Evolutionary conservation across 2,888 invertebrate genomes (phyloP), one percentile per base, ranked within the genome.

Genomic region (Lydus trimaculatus): DNA sequence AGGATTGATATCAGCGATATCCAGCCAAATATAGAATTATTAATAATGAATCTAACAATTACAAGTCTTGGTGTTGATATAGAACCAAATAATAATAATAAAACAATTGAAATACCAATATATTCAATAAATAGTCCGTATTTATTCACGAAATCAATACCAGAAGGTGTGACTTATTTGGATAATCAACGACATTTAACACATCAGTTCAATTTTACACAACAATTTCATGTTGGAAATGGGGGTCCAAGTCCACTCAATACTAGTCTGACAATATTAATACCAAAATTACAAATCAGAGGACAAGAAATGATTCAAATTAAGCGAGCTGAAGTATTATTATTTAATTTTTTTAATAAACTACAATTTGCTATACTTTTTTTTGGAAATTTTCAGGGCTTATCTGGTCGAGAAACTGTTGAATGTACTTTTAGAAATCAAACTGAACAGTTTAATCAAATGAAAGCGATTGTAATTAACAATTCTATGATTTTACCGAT

Each of bases 11-110:
- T 77, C 7, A 70, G 71, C 58, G 67, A 68, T 61, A 23, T 78
- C 25, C 63, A 59, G 33, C 66, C 72, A 33, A 61, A 68, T 13
- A 58, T 67, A n/a, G 67, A 69, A 52, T n/a, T 23, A 7, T 52
- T 82, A 2, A n/a, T 48, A 6, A 72, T 80, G 52, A 71, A 76
- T 62, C 61, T 82, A 63, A 75, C 73, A 13, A 76, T 76, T 7
- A 69, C 64, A 15, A 81, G 80, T 65, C 72, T 69, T 48, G 81
- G 81, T 48, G 71, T 74, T 58, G 80, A 81, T 67, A 62, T 71
- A 5, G 73, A 75, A 31, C 60, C 67, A 17, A 61, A 66, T 7
- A 77, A 81, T 64, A 81, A 80, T 65, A 61, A 63, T 1, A 25
- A 15, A 56, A 56, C 56, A 7, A 56, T 56, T 7, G 28, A 56